These are phyloP conservation scores for Hirtodrosophila duncani DNA, from an alignment of 2,888 invertebrate genomes.

Conservation along the genomic window DNA sequence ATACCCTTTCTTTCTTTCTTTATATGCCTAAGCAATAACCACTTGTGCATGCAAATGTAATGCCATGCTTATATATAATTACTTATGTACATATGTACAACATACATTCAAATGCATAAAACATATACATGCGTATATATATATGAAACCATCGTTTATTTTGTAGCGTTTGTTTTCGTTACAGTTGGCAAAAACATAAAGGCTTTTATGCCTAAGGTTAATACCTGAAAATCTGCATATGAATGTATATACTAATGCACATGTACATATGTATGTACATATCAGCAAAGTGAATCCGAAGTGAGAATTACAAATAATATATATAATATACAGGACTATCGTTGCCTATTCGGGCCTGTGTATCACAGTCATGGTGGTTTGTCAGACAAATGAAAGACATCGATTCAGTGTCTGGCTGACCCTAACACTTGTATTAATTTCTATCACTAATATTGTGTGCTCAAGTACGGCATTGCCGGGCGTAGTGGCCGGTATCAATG, in stretches of 20 bases:
- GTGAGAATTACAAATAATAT: neutral
- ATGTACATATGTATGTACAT: neutral
- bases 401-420: constrained; percentile 28
- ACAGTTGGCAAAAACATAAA: no score
- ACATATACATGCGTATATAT: constrained; percentile 1
- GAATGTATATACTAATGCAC: neutral
- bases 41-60: no score
- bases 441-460: constrained; percentile 20
- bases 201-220: neutral
- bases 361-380: constrained; percentile 34
- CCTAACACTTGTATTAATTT: constrained; percentile 28
- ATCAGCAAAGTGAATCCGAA: neutral
- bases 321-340: neutral
- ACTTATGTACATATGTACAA: neutral
- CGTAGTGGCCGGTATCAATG: constrained; percentile 46
- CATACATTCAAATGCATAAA: neutral
- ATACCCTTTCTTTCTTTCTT: no score
- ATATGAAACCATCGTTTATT: neutral
- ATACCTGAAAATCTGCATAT: neutral
- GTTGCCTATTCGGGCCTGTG: no score
- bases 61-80: neutral
- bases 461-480: constrained; percentile 11
- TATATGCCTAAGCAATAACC: no score
- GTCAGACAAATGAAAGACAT: constrained; percentile 15
- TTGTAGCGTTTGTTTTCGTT: neutral